phyloP scores from a whole-genome alignment of 2,113 vertebrate genomes.

The Cnemophilus loriae region DNA sequence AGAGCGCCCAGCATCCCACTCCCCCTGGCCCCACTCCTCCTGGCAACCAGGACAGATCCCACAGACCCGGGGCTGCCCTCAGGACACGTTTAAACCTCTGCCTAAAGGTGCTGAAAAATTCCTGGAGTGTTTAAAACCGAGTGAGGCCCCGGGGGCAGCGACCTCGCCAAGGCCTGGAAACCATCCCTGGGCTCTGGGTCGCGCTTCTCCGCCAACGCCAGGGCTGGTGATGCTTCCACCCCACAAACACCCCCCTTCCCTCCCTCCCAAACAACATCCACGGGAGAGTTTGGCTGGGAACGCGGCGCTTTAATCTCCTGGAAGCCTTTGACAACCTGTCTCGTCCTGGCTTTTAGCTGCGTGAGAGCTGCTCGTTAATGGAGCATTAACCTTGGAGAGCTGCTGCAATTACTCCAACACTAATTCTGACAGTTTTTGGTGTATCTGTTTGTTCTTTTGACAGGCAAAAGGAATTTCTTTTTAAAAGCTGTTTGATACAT shows the following conservation, averaged over 20 bases:
- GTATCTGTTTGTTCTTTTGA: conserved; percentile 48
- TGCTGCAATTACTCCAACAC: conserved; percentile 62
- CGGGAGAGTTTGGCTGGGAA: conserved; percentile 54
- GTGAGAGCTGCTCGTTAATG: conserved; percentile 58
- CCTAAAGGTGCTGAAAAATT: neutral
- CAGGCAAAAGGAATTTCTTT: conserved; percentile 47
- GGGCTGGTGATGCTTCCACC: neutral
- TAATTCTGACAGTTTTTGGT: conserved; percentile 50
- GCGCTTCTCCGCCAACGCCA: rapidly evolving
- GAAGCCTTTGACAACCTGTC: conserved; percentile 73
- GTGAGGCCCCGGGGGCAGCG: neutral
- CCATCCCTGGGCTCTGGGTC: neutral
- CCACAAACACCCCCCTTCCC: neutral
- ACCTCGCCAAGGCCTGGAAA: neutral
- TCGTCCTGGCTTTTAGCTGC: conserved; percentile 67
- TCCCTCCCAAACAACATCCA: conserved; percentile 40
- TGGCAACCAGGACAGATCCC: neutral
- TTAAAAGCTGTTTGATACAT: conserved; percentile 68
- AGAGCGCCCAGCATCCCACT: neutral
- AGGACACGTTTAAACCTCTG: rapidly evolving
- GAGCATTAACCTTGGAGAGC: conserved; percentile 73
- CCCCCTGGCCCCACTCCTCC: neutral
- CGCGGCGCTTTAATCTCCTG: conserved; percentile 66
- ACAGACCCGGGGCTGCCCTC: neutral
- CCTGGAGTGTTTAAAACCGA: rapidly evolving